Conservation (phyloP, 1,140 invertebrate genomes). For the Ericerus pela region DNA sequence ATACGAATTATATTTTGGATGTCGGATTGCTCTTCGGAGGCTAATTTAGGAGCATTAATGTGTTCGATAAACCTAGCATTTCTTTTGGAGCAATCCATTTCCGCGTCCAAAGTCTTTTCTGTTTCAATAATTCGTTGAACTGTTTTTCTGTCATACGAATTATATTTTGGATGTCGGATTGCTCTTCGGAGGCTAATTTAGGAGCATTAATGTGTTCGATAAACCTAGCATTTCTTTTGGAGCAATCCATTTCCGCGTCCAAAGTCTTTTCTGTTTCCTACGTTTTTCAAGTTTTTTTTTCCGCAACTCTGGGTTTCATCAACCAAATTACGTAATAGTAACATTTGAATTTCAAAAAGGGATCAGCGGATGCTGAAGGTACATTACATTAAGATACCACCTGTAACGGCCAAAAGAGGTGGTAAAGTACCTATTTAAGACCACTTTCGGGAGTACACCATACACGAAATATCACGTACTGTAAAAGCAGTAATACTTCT, state of each 20-base stretch:
- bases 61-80: not conserved
- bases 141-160: constrained; percentile 20
- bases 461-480: no score
- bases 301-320: no score
- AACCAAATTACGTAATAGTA: no score
- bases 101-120: not conserved
- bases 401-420: no score
- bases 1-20: constrained; percentile 21
- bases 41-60: not conserved
- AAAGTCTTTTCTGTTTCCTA: not conserved
- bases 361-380: no score
- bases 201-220: not conserved
- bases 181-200: constrained; percentile 2
- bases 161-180: constrained; percentile 16
- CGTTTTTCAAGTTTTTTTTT: no score
- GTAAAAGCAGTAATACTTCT: no score
- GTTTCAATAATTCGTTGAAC: constrained; percentile 22
- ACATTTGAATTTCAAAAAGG: no score
- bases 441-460: no score
- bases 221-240: not conserved
- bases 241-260: not conserved
- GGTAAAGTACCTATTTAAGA: no score
- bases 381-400: no score
- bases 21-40: constrained; percentile 1
- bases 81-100: not conserved